Base-by-base conservation (phyloP, 2,888 invertebrate species). In the Eumerus sabulonum region DNA sequence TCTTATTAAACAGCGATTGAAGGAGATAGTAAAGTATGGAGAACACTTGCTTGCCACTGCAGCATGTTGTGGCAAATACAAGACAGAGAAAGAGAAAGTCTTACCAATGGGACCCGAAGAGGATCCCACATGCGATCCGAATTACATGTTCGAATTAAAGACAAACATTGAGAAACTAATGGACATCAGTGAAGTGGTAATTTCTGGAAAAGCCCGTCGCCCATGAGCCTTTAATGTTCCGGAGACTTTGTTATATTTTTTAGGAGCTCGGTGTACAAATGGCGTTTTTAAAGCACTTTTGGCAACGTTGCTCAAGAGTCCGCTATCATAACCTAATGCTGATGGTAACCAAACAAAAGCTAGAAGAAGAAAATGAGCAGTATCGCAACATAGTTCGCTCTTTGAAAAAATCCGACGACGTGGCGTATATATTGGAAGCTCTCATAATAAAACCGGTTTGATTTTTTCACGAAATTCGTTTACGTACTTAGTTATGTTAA, bases 51-150 rank as follows among this genome's bases (percentile, higher is more conserved):
- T 88, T 0, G 83, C 85, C 0, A 77, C 88, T 1, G 85, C 85
- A 0, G 84, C 85, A 13, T 86, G 83, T 17, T 88, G 88, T 16
- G 77, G 87, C 9, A 88, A 88, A 64, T 82, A 86, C 3, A 86
- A 86, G 76, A 88, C 88, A 0, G 85, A 88, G 76, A 83, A 85
- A 1, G 88, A 88, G 59, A 88, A 88, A 36, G 83, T 88, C 2
- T 72, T 84, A 4, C 68, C 86, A 0, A 85, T 84, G 56, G 83
- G 83, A 3, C 83, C 85, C 11, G 17, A 60, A 0, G 12, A 60
- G 4, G 48, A 27, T n/a, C n/a, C 35, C 1, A 42, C 64, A 1
- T 71, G 82, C 1, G 60, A 82, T 1, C 48, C 73, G 1, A 79
- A 83, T 12, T 56, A n/a, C 1, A 1, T 14, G 19, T 83, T 86